Percentiles rank a stretch among this genome's conserved stretches.
Evolutionary conservation across 2,888 invertebrate species (phyloP).

Genomic region (Liposcelis brunnea): DNA sequence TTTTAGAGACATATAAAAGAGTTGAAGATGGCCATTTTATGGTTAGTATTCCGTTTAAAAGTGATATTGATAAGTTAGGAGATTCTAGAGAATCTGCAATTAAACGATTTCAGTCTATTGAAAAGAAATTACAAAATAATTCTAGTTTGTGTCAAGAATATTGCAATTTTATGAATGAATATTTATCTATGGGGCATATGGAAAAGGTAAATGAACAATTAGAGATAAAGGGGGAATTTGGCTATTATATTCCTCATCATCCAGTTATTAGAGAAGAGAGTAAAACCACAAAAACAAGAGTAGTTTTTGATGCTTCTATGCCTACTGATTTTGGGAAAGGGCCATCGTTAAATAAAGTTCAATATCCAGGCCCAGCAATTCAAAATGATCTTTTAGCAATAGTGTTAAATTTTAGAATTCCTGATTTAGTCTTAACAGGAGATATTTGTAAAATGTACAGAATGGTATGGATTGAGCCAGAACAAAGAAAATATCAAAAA

Average conservation of each 20-base stretch:
- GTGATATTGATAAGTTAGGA: background rate
- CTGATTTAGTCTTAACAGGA: conserved; percentile 20
- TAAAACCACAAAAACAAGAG: conserved; percentile 20
- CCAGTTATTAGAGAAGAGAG: conserved; percentile 20
- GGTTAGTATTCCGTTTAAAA: no score
- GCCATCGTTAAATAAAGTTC: conserved; percentile 21
- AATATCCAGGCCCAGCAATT: conserved; percentile 20
- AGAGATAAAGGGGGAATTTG: background rate
- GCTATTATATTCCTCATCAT: conserved; percentile 23
- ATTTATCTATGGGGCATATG: conserved; percentile 18
- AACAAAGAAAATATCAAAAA: conserved; percentile 20
- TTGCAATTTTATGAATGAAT: conserved; percentile 16
- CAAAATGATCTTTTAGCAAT: conserved; percentile 21
- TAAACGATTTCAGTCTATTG: conserved; percentile 15
- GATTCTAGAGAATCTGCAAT: conserved; percentile 17
- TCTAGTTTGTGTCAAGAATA: conserved; percentile 15
- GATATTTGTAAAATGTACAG: conserved; percentile 25
- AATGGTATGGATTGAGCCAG: conserved; percentile 13
- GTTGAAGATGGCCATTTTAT: conserved; percentile 5
- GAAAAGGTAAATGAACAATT: background rate
- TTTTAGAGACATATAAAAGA: conserved; percentile 15
- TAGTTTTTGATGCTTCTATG: conserved; percentile 22
- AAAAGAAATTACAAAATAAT: conserved; percentile 15
- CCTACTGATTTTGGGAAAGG: conserved; percentile 17
- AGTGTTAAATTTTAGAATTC: conserved; percentile 19